Conservation (phyloP, 2,113 vertebrate genomes). For the Bothrops jararaca region DNA sequence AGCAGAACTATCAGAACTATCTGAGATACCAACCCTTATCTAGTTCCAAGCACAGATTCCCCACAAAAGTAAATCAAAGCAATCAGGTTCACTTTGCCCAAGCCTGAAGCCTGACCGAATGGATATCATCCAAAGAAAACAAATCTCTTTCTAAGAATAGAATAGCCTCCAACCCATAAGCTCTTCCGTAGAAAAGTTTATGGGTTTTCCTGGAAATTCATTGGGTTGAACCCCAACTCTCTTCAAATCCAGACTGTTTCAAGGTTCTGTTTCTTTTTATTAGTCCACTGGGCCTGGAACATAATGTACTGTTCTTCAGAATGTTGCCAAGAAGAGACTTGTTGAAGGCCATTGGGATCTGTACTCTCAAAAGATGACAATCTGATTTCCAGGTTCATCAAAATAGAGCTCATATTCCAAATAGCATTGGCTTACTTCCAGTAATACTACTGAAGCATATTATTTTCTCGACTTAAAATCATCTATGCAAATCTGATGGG, state of each 20-base stretch:
- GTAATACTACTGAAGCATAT: not conserved
- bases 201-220: not conserved
- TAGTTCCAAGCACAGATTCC: not conserved
- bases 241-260: not conserved
- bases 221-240: not conserved
- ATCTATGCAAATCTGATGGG: not conserved
- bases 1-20: not conserved
- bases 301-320: not conserved
- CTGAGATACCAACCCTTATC: not conserved
- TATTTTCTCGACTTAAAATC: not conserved
- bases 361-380: not conserved
- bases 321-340: not conserved
- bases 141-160: not conserved
- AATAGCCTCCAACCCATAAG: not conserved
- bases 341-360: not conserved
- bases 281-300: not conserved
- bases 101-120: not conserved
- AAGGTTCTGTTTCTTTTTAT: not conserved
- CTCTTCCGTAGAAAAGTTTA: not conserved
- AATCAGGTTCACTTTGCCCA: not conserved
- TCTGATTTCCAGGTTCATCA: constrained; percentile 1
- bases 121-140: not conserved
- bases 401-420: not conserved
- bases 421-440: not conserved
- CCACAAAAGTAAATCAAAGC: not conserved